Evolutionary conservation across 2,113 vertebrate species (phyloP).

Genomic region (Sander lucioperca): DNA sequence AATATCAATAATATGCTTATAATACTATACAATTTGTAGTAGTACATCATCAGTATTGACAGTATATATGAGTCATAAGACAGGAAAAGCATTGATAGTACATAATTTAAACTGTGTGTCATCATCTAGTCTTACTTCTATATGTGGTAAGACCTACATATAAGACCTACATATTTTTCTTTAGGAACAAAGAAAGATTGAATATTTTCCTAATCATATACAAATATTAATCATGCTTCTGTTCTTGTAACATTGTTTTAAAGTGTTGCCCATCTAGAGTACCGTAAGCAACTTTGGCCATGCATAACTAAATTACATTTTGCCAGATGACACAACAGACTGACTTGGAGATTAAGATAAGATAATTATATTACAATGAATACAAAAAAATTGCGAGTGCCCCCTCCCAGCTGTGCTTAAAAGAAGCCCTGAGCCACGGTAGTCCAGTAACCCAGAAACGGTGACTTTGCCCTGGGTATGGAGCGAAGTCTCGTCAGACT

Average conservation of each 20-base stretch:
- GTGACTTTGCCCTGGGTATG: too few species aligned
- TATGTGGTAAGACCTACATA: not conserved
- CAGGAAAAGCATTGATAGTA: not conserved
- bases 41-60: conserved; percentile 3
- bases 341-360: not conserved
- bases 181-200: not conserved
- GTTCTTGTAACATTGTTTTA: too few species aligned
- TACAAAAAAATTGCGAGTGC: too few species aligned
- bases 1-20: conserved; percentile 42
- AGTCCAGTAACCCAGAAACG: too few species aligned
- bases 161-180: not conserved
- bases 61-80: conserved; percentile 1
- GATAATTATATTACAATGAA: too few species aligned
- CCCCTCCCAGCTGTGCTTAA: too few species aligned
- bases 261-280: not conserved
- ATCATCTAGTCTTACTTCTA: not conserved
- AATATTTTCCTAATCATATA: not conserved
- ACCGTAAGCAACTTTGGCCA: not conserved
- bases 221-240: conserved; percentile 1
- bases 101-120: not conserved
- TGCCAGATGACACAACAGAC: not conserved
- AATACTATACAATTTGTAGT: conserved; percentile 21
- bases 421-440: too few species aligned
- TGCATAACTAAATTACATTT: not conserved
- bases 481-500: too few species aligned